phyloP scores from a whole-genome alignment of 2,888 invertebrate species.

The Mystacides longicornis region DNA sequence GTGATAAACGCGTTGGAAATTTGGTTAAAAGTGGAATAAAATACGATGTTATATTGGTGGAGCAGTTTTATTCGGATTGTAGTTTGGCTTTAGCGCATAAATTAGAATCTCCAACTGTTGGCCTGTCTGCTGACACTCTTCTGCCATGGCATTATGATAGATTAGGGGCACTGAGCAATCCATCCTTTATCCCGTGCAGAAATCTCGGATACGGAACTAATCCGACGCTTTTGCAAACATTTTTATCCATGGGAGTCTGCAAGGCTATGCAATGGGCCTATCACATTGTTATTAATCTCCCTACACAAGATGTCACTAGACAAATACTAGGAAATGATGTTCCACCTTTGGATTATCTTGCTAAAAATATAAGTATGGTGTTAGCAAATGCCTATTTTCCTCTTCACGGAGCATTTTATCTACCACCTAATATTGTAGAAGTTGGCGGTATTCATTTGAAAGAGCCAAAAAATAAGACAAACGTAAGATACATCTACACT shows the following conservation, averaged over 20 bases:
- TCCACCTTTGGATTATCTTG: conserved; percentile 49
- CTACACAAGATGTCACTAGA: conserved; percentile 42
- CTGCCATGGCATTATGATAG: conserved; percentile 50
- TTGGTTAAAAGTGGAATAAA: conserved; percentile 44
- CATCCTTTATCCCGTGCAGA: conserved; percentile 46
- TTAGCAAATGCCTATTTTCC: conserved; percentile 62
- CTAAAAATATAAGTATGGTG: conserved; percentile 49
- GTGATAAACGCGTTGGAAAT: conserved; percentile 46
- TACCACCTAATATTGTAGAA: conserved; percentile 56
- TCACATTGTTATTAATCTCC: conserved; percentile 41
- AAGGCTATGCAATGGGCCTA: conserved; percentile 43
- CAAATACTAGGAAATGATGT: conserved; percentile 47
- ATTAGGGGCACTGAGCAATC: conserved; percentile 46
- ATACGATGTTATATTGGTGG: conserved; percentile 64
- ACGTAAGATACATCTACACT: conserved; percentile 12
- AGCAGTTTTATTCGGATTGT: conserved; percentile 69
- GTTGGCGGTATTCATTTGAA: conserved; percentile 58
- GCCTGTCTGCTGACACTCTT: conserved; percentile 48
- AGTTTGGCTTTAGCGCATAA: conserved; percentile 60
- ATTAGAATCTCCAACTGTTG: conserved; percentile 57
- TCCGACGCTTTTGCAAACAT: conserved; percentile 43
- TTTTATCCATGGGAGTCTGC: conserved; percentile 40
- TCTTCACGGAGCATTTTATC: conserved; percentile 50
- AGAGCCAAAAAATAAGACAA: conserved; percentile 27
- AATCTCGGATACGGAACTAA: conserved; percentile 46